phyloP scores from a whole-genome alignment of 92 coral and sea anemone genomes.

The Epizoanthus illoricatus region DNA sequence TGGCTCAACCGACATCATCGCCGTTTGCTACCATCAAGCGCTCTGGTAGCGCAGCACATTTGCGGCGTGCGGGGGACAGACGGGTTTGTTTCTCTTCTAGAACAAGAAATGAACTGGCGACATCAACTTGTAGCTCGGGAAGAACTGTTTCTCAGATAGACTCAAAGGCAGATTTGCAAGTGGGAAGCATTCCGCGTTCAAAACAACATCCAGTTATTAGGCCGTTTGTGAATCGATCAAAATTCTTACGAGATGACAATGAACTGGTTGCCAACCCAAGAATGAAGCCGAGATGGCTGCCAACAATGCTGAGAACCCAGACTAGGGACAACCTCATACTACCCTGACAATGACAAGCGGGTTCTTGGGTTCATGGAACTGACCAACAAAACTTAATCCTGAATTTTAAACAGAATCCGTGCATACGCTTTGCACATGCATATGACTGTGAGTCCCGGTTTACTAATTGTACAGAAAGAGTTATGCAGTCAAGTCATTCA shows the following conservation, averaged over 20 bases:
- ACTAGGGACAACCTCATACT: background rate
- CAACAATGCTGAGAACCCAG: slow-evolving; percentile 20
- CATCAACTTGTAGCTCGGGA: background rate
- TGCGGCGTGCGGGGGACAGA: slow-evolving; percentile 7
- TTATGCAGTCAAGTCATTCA: no score
- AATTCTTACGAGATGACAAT: slow-evolving; percentile 18
- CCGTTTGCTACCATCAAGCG: slow-evolving; percentile 26
- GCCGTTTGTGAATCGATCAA: slow-evolving; percentile 25
- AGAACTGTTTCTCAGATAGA: background rate
- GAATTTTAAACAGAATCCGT: no score
- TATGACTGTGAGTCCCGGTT: no score
- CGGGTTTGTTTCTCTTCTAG: slow-evolving; percentile 3
- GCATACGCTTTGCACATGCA: no score
- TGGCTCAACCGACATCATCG: background rate
- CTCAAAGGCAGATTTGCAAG: background rate
- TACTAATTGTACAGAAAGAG: no score
- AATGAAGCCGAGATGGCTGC: slow-evolving; percentile 36
- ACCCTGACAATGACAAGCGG: no score
- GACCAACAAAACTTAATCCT: no score
- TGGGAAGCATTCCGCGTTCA: background rate
- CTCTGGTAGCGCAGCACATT: background rate
- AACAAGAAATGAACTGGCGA: background rate
- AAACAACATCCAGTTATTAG: background rate
- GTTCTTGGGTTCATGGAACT: no score
- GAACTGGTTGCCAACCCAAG: slow-evolving; percentile 26